Base-by-base conservation (phyloP, 2,797 vertebrate species). In the Crenichthys baileyi region DNA sequence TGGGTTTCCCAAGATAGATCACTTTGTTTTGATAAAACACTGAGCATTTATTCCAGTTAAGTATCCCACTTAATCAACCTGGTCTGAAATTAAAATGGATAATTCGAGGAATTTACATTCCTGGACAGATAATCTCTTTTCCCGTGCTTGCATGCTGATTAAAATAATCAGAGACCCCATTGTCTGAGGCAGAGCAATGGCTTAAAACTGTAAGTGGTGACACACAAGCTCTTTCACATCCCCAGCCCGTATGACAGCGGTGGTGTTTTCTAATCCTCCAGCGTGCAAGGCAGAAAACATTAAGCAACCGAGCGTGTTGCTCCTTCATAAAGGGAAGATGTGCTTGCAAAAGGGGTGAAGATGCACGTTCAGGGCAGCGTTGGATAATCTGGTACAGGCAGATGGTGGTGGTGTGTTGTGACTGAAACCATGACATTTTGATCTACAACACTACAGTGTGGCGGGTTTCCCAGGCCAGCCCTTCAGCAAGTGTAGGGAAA, bases 21-120 rank as follows among this genome's bases (percentile, higher is more conserved):
- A 67, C 7, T 22, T 18, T 9, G 48, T 55, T 55, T 63, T 63
- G 71, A 36, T 29, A 31, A 16, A 31, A 20, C 16, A 8, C n/a
- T 51, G 20, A 0, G 4, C 5, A 73, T 51, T 44, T 41, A 29
- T 20, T 20, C 0, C 3, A 22, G 39, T 81, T 6, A 24, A 77
- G 39, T 46, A 76, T 63, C 16, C 6, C 46, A 5, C 26, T 70
- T 41, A 75, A 65, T 82, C 65, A 36, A 26, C 70, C 75, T 51
- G 77, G 55, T 70, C 70, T 77, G 67, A 89, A 88, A 90, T 90
- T 73, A 72, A 79, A 81, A 89, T 89, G 79, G 79, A 89, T 93
- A 91, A 90, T 85, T 79, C 53, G 24, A 51, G 75, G 87, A 85
- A 83, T 90, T 90, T 90, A 72, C 91, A 93, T 95, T 94, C 90